Base-by-base conservation (phyloP, 1,140 invertebrate genomes). In the Drosophila triauraria region DNA sequence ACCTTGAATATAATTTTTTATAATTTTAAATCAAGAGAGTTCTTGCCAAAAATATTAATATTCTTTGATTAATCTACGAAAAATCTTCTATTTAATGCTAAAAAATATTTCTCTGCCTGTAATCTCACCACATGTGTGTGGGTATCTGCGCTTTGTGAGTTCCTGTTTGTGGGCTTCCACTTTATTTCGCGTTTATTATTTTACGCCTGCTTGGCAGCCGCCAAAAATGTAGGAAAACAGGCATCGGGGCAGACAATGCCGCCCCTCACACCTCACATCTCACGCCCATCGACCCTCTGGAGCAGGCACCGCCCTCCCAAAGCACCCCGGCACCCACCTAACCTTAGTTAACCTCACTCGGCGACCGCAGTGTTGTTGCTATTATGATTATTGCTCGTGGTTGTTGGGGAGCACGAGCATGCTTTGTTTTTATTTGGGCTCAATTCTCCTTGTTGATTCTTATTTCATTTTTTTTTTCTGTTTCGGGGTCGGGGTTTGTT, bases 121-220 rank as follows among this genome's bases (percentile, higher is more conserved):
- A 35, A 35, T 3, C 32, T 35, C 9, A 35, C 32, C 32, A 35
- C 32, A 35, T 35, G 46, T 68, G 56, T 60, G 53, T 79, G 59
- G 53, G 51, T 50, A 53, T 78, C 40, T 65, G 59, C 51, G 56
- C 46, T 56, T 56, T 53, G 42, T 47, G 65, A 62, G 50, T 64
- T 82, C 76, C 71, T 82, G 67, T 83, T 82, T 82, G 84, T 65
- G 83, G 67, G 76, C 67, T 74, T 74, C 80, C 83, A 88, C 80
- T 87, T 88, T 87, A 88, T 88, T 84, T 87, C 80, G 84, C 84
- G 84, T 87, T 84, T 87, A 87, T 88, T 88, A 88, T 90, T 90
- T 88, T 90, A 90, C 81, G 84, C 84, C 84, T 84, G 78, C 84
- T 90, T 88, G 80, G 77, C 77, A 87, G 77, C 84, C 74, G 71